Percentiles rank a stretch among this genome's conserved stretches.
Conservation (phyloP, 2,113 vertebrate species). For the Forbesichthys papilliferus region DNA sequence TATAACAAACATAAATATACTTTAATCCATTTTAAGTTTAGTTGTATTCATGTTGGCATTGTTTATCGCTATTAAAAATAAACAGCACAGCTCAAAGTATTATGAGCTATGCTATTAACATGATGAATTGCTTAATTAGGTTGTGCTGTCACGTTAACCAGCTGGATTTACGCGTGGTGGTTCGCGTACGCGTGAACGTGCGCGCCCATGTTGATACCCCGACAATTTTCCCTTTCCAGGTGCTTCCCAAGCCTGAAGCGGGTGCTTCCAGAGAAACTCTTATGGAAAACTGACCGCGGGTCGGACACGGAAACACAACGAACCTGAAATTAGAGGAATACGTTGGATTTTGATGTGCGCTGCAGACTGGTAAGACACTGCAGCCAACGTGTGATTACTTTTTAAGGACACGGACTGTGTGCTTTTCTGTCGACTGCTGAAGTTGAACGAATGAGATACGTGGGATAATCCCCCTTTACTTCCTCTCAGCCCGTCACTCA, state of each 20-base stretch:
- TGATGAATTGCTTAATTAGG: neutral
- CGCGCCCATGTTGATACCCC: slow-evolving; percentile 10
- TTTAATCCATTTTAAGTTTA: no score
- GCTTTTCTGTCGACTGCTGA: no score
- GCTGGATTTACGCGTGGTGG: no score
- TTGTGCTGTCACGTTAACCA: neutral
- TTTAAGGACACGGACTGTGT: no score
- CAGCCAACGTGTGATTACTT: neutral
- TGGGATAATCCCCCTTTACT: slow-evolving; percentile 2
- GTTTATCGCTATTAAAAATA: no score
- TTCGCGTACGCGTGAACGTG: slow-evolving; percentile 1
- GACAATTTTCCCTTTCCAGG: slow-evolving; percentile 42
- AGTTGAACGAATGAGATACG: no score
- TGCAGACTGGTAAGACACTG: neutral
- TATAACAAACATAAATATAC: no score
- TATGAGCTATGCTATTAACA: no score
- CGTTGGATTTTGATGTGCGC: neutral
- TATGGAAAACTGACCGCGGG: slow-evolving; percentile 49
- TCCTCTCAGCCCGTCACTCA: neutral
- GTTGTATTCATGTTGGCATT: no score
- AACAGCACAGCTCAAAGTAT: no score
- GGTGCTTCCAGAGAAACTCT: slow-evolving; percentile 22
- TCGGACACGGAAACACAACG: slow-evolving; percentile 32
- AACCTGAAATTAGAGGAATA: neutral
- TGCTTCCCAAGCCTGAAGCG: slow-evolving; percentile 39